phyloP scores from a whole-genome alignment of 2,797 vertebrate species.

The Tokudaia muenninki region DNA sequence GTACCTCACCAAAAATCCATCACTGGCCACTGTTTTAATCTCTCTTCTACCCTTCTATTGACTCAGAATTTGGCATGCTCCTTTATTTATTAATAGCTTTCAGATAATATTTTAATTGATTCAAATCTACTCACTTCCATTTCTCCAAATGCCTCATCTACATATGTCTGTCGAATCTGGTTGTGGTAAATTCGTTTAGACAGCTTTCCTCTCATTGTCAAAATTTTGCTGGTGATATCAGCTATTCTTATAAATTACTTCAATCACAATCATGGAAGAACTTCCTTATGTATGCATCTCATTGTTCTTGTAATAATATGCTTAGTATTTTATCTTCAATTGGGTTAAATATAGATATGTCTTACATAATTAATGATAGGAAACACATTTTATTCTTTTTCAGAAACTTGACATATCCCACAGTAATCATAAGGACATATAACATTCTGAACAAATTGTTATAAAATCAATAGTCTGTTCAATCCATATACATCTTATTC shows the following conservation, averaged over 20 bases:
- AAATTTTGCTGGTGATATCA: not conserved
- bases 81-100: not conserved
- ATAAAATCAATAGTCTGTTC: not conserved
- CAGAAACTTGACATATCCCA: not conserved
- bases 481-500: not conserved
- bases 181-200: not conserved
- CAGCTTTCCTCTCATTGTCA: not conserved
- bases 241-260: not conserved
- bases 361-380: not conserved
- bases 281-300: not conserved
- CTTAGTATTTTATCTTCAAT: not conserved
- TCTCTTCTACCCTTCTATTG: not conserved
- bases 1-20: not conserved
- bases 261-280: not conserved
- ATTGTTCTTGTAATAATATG: not conserved
- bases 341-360: constrained; percentile 10
- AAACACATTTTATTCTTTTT: constrained; percentile 26
- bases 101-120: not conserved
- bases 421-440: not conserved
- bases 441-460: not conserved
- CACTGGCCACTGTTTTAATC: not conserved
- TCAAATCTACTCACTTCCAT: not conserved
- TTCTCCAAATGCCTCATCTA: not conserved
- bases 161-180: not conserved
- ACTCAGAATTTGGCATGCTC: not conserved